Evolutionary conservation across 2,113 vertebrate genomes (phyloP), one percentile per base, ranked within the genome.

Genomic region (Siniperca chuatsi): DNA sequence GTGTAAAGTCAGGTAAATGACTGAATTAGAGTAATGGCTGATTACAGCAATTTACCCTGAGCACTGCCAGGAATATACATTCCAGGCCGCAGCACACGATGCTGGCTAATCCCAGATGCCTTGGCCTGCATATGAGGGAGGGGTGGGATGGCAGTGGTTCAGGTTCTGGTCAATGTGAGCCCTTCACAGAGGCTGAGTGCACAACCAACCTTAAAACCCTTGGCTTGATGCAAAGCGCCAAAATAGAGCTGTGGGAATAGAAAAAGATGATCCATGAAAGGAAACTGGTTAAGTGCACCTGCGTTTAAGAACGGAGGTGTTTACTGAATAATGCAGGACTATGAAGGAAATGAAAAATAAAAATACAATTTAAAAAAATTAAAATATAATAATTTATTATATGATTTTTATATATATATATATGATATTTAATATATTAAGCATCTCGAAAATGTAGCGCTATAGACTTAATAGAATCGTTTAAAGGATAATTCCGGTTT

Each of bases 11-110:
- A 88, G 90, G 85, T 93, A 93, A 95, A 95, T 87, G 83, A 85
- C 85, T 92, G 92, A 87, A 93, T 93, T 93, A 89, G 77, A 92
- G 87, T 90, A 93, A 93, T 91, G 90, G 93, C 88, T 93, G 90
- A 94, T 92, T 94, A 92, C 85, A 78, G 93, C 89, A 91, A 94
- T 93, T 94, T 93, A 82, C 89, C 77, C 87, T 61, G 72, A 90
- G 85, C 80, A 40, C 61, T 88, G 91, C 93, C 94, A 93, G 92
- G 89, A 92, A 87, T 83, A 84, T 86, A 75, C 86, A 91, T 90
- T 92, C 87, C 87, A 89, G 88, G 72, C 75, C 37, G 15, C 74
- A 79, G 77, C 62, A 84, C 89, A 87, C 42, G 55, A 50, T 75
- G 78, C 70, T 71, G 86, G 79, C 68, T 87, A 84, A 93, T 87